phyloP scores from a whole-genome alignment of 1,140 invertebrate species.

The Ylistrum balloti region DNA sequence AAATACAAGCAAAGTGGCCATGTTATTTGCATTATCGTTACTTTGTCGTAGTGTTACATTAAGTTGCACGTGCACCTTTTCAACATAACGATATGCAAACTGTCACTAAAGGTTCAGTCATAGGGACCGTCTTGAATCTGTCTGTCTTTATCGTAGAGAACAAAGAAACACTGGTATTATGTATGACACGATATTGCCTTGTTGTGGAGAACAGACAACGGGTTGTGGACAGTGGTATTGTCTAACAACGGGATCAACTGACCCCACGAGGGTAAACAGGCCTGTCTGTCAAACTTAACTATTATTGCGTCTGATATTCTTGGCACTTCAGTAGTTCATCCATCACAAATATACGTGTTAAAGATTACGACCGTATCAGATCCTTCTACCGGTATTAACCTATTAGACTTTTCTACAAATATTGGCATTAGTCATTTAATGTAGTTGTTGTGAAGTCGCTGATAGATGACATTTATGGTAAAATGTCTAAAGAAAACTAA shows the following conservation, averaged over 20 bases:
- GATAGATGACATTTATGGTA: background rate
- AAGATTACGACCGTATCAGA: background rate
- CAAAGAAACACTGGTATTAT: background rate
- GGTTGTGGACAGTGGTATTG: conserved; percentile 32
- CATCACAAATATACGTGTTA: conserved; percentile 14
- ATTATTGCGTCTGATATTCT: background rate
- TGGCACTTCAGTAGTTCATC: background rate
- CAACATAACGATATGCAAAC: too few species aligned
- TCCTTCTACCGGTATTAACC: background rate
- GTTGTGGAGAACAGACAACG: conserved; percentile 22
- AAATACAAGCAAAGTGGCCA: too few species aligned
- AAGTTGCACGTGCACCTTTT: too few species aligned
- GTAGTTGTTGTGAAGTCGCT: background rate
- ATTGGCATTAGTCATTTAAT: background rate
- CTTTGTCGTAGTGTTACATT: too few species aligned
- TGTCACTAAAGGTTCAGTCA: background rate
- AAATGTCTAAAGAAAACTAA: background rate
- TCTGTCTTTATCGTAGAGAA: background rate
- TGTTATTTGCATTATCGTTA: too few species aligned
- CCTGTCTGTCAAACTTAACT: background rate
- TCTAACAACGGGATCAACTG: conserved; percentile 11
- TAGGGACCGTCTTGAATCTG: background rate
- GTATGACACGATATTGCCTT: background rate
- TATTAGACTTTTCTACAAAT: background rate
- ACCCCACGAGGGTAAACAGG: conserved; percentile 4